Percentiles rank a stretch among this genome's conserved stretches.
phyloP scores from a whole-genome alignment of 2,113 vertebrate species.

The Lepidiolamprologus cunningtoni region DNA sequence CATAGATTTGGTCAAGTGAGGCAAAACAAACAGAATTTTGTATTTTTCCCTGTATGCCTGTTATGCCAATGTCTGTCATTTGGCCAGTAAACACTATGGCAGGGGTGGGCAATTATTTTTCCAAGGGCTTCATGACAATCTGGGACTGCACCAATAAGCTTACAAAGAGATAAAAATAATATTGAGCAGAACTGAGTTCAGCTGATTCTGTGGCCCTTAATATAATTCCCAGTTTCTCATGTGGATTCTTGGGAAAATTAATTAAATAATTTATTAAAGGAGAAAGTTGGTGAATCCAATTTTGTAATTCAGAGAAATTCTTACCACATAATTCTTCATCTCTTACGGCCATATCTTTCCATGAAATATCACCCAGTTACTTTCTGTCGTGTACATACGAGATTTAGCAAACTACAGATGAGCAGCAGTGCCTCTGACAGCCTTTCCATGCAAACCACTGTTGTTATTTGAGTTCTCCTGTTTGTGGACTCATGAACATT shows the following conservation, averaged over 20 bases:
- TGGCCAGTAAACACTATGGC: not conserved
- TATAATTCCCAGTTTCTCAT: not conserved
- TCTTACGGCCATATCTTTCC: not conserved
- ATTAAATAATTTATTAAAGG: not conserved
- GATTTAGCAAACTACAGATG: not conserved
- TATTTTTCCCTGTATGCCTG: not conserved
- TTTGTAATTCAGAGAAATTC: not conserved
- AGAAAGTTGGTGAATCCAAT: not conserved
- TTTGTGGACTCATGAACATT: not conserved
- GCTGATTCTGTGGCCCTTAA: not conserved
- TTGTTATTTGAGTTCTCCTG: not conserved
- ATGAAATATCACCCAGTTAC: not conserved
- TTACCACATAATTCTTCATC: not conserved
- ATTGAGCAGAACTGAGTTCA: not conserved
- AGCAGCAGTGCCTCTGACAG: not conserved
- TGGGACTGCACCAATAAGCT: not conserved
- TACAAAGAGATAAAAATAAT: not conserved
- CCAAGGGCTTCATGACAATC: not conserved
- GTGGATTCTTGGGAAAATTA: not conserved
- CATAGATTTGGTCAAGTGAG: not conserved
- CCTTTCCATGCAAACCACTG: not conserved
- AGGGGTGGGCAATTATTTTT: not conserved
- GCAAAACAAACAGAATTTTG: not conserved
- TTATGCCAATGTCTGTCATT: not conserved
- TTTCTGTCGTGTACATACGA: accelerated